Evolutionary conservation across 1,140 invertebrate genomes (phyloP).

Genomic region (Galleria mellonella): DNA sequence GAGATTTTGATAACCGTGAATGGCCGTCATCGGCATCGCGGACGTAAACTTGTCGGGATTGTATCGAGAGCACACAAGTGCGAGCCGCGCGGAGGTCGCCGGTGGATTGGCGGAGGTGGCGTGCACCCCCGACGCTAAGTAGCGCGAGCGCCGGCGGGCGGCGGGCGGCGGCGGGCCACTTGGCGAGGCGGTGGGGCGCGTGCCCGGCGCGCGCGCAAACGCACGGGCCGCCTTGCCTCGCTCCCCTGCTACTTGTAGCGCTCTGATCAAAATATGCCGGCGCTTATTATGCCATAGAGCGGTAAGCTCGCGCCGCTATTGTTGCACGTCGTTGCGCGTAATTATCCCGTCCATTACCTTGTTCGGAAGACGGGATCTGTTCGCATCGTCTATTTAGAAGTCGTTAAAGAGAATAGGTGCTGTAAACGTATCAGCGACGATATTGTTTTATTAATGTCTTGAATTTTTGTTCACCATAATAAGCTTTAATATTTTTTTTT

Average conservation of each 20-base stretch:
- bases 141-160: conserved; percentile 47
- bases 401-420: conserved; percentile 53
- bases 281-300: conserved; percentile 69
- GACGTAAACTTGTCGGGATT: conserved; percentile 27
- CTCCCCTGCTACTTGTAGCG: conserved; percentile 43
- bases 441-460: conserved; percentile 43
- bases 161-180: conserved; percentile 27
- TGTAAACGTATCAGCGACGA: conserved; percentile 44
- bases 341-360: conserved; percentile 71
- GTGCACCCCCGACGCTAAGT: conserved; percentile 66
- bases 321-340: conserved; percentile 69
- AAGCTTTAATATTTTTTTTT: conserved; percentile 24
- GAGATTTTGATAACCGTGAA: conserved; percentile 66
- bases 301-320: conserved; percentile 64
- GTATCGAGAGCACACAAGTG: conserved; percentile 48
- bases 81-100: conserved; percentile 59
- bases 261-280: conserved; percentile 68
- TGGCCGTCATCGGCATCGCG: conserved; percentile 71
- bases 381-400: conserved; percentile 59
- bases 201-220: conserved; percentile 43
- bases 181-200: conserved; percentile 34
- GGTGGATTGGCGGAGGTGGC: conserved; percentile 68
- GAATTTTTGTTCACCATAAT: conserved; percentile 35
- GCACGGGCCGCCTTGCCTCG: conserved; percentile 28
- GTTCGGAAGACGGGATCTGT: conserved; percentile 56